Evolutionary conservation across 2,888 invertebrate genomes (phyloP).

Genomic region (Ennomos fuscantarius): DNA sequence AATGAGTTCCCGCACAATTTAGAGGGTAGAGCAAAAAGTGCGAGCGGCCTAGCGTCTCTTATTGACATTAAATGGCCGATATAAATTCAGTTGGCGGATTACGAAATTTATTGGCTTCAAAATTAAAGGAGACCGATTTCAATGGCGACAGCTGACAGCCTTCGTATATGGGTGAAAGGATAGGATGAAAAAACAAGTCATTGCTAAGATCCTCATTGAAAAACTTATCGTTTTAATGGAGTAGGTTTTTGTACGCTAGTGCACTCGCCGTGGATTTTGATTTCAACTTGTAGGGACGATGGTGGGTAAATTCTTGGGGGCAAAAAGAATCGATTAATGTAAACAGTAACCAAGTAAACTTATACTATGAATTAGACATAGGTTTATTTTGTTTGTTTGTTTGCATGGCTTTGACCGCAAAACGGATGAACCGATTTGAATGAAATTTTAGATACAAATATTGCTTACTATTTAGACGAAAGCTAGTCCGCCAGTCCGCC

Average conservation of each 20-base stretch:
- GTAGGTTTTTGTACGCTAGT: constrained; percentile 49
- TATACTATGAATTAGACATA: too few relatives aligned
- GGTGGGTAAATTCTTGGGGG: constrained; percentile 3
- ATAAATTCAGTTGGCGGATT: constrained; percentile 83
- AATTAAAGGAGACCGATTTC: constrained; percentile 84
- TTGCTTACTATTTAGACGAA: too few relatives aligned
- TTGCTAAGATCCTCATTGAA: constrained; percentile 61
- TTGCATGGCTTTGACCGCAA: too few relatives aligned
- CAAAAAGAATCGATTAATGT: neutral
- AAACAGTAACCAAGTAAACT: too few relatives aligned
- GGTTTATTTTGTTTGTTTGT: too few relatives aligned
- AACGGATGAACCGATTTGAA: too few relatives aligned
- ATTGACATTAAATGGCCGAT: constrained; percentile 82
- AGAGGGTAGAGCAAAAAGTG: constrained; percentile 62
- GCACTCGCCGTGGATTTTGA: constrained; percentile 31
- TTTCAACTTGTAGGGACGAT: constrained; percentile 35
- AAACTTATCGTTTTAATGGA: constrained; percentile 65
- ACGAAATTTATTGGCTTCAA: constrained; percentile 82
- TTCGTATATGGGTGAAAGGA: constrained; percentile 70
- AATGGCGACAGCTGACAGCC: constrained; percentile 77
- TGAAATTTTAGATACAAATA: too few relatives aligned
- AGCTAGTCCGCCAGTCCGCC: too few relatives aligned
- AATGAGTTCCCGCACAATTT: constrained; percentile 68
- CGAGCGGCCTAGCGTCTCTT: constrained; percentile 55
- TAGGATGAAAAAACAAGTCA: constrained; percentile 59